Base-by-base conservation (phyloP, 1,140 invertebrate genomes). In the Caenorhabditis latens region DNA sequence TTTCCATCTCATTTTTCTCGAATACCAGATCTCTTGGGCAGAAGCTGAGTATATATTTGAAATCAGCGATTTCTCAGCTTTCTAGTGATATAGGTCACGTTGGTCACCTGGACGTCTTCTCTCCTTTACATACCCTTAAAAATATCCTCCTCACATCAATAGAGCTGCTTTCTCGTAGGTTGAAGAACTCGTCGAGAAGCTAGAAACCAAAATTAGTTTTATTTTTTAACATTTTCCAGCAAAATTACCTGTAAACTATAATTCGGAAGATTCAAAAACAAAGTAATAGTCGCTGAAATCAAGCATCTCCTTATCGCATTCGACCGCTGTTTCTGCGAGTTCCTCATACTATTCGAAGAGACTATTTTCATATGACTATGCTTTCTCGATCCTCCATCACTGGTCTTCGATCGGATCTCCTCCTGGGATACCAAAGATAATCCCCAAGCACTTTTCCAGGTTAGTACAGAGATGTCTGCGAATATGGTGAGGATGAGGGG, bases 241-340 rank as follows among this genome's bases (percentile, higher is more conserved):
- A 71, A 11, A n/a, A 71, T 2, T 79, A 79, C 71, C 71, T 79
- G 71, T 79, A 79, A 32, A 21, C 43, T 50, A 24, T 50, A 79
- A 53, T 79, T 79, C 0, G 71, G 71, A 0, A 79, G 46, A 11
- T 79, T 79, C n/a, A 79, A n/a, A n/a, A 79, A 79, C 6, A 53
- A 14, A 2, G 71, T 79, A 9, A 79, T 48, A 14, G 71, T 50
- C 21, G 71, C 43, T 11, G 71, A 79, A n/a, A 79, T 50, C 5
- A 79, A 14, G 21, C 71, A 79, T 11, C 46, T 19, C 24, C 46
- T 46, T n/a, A 79, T 24, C 1, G 71, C 71, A 32, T 79, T 79
- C 4, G 19, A 21, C 8, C 71, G 71, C 2, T 46, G 71, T 19
- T 79, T 48, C 9, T 79, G 2, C 2, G 71, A 50, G 21, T 79